A percentile compares a stretch with the other conserved stretches of the same genome.
Conservation (phyloP, 2,888 invertebrate genomes). For the Macrosoma leucophasiata region DNA sequence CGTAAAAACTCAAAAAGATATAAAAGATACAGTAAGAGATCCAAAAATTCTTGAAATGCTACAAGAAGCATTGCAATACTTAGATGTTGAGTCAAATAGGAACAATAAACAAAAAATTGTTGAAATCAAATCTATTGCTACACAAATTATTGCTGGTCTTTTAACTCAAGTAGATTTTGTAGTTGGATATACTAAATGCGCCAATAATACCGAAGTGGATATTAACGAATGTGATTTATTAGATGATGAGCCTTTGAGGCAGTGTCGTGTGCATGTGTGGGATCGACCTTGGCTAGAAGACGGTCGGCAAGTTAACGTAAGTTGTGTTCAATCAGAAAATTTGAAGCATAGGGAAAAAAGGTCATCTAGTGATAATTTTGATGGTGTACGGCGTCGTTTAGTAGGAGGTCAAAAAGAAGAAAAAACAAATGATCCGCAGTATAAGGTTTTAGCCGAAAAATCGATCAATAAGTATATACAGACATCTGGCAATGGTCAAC, state of each 20-base stretch:
- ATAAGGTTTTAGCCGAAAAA: slow-evolving; percentile 31
- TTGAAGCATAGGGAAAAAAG: slow-evolving; percentile 24
- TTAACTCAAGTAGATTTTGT: slow-evolving; percentile 75
- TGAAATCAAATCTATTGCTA: slow-evolving; percentile 55
- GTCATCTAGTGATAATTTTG: slow-evolving; percentile 16
- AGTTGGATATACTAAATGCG: slow-evolving; percentile 74
- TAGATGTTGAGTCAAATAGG: slow-evolving; percentile 49
- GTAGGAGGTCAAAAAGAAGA: slow-evolving; percentile 21
- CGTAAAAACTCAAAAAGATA: slow-evolving; percentile 19
- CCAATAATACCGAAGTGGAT: slow-evolving; percentile 40
- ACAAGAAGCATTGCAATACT: slow-evolving; percentile 48
- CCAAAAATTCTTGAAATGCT: slow-evolving; percentile 42
- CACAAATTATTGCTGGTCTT: slow-evolving; percentile 72
- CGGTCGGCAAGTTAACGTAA: slow-evolving; percentile 50
- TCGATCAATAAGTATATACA: slow-evolving; percentile 31
- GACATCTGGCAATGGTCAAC: slow-evolving; percentile 17
- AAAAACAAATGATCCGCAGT: slow-evolving; percentile 28
- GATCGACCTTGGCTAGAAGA: slow-evolving; percentile 76
- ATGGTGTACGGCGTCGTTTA: too few species aligned
- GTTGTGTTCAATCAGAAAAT: slow-evolving; percentile 31
- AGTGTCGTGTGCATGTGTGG: slow-evolving; percentile 62
- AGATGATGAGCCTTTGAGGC: slow-evolving; percentile 37
- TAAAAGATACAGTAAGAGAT: slow-evolving; percentile 32
- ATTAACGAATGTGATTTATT: slow-evolving; percentile 40
- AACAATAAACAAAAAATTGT: slow-evolving; percentile 50